Conservation (phyloP, 2,888 invertebrate genomes). For the Diarsia rubi region DNA sequence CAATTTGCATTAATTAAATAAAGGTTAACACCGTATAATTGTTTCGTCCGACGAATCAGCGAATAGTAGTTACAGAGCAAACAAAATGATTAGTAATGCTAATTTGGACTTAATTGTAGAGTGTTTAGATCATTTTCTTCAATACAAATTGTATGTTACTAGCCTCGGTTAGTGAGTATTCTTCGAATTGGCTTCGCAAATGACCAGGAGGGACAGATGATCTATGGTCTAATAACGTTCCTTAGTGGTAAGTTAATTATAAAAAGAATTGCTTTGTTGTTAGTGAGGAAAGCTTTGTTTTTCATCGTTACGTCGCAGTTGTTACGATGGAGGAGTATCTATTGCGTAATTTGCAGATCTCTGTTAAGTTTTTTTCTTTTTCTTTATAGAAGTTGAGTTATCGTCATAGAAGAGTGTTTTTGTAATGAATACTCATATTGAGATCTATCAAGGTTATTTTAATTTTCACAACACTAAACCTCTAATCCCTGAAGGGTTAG, state of each 20-base stretch:
- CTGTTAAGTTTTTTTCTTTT: not conserved
- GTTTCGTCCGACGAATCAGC: slow-evolving; percentile 64
- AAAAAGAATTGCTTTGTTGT: not conserved
- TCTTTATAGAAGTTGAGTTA: no score
- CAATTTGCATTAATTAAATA: slow-evolving; percentile 85
- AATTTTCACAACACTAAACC: not conserved
- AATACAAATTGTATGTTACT: slow-evolving; percentile 71
- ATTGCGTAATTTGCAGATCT: not conserved
- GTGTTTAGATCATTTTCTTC: slow-evolving; percentile 70
- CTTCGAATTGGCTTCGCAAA: slow-evolving; percentile 39
- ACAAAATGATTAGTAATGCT: slow-evolving; percentile 81
- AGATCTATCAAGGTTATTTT: not conserved
- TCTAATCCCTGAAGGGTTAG: not conserved
- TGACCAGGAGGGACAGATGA: slow-evolving; percentile 35
- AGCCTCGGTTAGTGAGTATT: slow-evolving; percentile 47
- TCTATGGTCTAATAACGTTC: slow-evolving; percentile 29
- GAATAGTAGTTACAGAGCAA: slow-evolving; percentile 77
- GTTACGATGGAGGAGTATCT: no score
- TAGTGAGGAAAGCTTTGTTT: slow-evolving; percentile 3
- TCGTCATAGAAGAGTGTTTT: not conserved
- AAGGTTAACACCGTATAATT: slow-evolving; percentile 81
- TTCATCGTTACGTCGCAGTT: not conserved
- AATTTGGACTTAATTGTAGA: slow-evolving; percentile 78
- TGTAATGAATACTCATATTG: not conserved
- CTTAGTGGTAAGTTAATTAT: slow-evolving; percentile 36